Evolutionary conservation across 2,113 vertebrate genomes (phyloP), one percentile per base, ranked within the genome.

Genomic region (Protomyctophum bolini): DNA sequence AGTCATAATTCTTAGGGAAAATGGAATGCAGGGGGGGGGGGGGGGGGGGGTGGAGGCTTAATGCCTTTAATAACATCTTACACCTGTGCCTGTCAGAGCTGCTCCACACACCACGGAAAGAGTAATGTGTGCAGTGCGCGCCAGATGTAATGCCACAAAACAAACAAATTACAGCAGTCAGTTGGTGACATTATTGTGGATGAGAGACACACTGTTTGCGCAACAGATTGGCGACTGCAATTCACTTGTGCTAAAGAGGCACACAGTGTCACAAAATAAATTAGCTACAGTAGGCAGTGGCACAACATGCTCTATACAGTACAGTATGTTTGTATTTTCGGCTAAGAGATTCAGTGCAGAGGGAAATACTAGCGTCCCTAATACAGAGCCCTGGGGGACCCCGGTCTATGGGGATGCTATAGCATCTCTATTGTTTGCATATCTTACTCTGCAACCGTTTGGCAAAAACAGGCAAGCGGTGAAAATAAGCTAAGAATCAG

Each of bases 141-240:
- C 62, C 65, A 69, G 70, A 83, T 77, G 68, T 63, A 55, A 49
- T 67, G 41, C 58, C 68, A 88, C 68, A 87, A 21, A 83, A 76
- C 68, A 81, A 76, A 81, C 41, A 70, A 60, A 77, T 83, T 76
- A 81, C 70, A 58, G 70, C 67, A 78, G 66, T 73, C 66, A 76
- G 76, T 80, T 70, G 63, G 65, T 72, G 72, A 66, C 57, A 79
- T 87, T 85, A 82, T 86, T 49, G 57, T 70, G 57, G 63, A 60
- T 85, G 73, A 86, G 79, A 88, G 72, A 86, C 21, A 79, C 60
- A 66, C 21, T 76, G 73, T 89, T 85, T 76, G 70, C 58, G 55
- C 46, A 66, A 67, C 68, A 79, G 65, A 63, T 71, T 77, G 58
- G n/a, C 46, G 1, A 41, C 33, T 41, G 33, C 33, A 41, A 41